Conservation (phyloP, 2,113 vertebrate genomes). For the Clarias magur region DNA sequence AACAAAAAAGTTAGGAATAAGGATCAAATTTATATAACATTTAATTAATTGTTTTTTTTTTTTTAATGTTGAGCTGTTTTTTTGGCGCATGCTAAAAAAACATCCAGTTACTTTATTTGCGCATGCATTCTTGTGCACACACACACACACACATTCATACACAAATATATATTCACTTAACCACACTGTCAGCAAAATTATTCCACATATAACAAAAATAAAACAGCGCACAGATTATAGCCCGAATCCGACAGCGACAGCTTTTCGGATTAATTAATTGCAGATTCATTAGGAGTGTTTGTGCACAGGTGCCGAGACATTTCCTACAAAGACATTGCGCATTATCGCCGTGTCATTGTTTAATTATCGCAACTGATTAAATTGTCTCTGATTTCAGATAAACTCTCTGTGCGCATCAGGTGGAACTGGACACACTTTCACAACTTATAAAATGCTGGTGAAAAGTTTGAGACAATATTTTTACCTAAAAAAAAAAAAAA, state of each 20-base stretch:
- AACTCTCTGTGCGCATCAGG: slow-evolving; percentile 8
- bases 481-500: no score
- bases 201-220: neutral
- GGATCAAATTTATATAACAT: no score
- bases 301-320: neutral
- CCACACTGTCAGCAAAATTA: neutral
- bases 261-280: neutral
- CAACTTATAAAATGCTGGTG: neutral
- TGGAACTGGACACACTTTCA: neutral
- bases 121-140: neutral
- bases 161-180: neutral
- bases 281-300: neutral
- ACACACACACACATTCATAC: no score
- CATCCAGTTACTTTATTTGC: neutral
- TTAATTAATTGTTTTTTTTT: neutral
- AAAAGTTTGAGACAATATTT: neutral
- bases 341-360: neutral
- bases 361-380: neutral
- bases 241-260: neutral
- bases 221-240: neutral
- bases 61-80: neutral
- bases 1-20: neutral
- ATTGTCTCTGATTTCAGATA: neutral
- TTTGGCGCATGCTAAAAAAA: neutral
- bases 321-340: neutral